These are phyloP conservation scores for Drosophila monieri DNA, from an alignment of 2,888 invertebrate genomes.

Conservation along the genomic window DNA sequence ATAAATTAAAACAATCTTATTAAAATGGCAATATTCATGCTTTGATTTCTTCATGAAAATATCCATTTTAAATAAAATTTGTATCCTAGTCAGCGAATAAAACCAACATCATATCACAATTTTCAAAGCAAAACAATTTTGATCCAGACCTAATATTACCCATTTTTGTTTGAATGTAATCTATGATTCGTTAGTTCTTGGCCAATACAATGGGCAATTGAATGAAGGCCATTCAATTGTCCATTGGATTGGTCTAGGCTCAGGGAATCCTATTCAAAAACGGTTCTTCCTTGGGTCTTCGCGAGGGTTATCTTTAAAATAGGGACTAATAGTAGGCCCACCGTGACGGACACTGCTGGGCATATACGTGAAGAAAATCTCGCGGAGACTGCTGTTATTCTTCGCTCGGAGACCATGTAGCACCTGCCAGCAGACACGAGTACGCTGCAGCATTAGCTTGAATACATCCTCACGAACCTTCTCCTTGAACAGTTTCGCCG, in stretches of 20 bases:
- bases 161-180: too few relatives aligned
- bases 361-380: constrained; percentile 34
- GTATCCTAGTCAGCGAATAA: background rate
- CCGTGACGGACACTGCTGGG: constrained; percentile 2
- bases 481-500: background rate
- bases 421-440: constrained; percentile 18
- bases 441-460: constrained; percentile 7
- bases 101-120: background rate
- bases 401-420: constrained; percentile 7
- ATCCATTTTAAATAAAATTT: constrained; percentile 3
- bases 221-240: background rate
- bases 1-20: background rate
- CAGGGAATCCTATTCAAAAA: background rate
- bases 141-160: background rate
- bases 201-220: background rate
- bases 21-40: background rate
- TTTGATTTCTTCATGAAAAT: background rate
- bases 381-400: background rate
- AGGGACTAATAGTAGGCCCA: constrained; percentile 8
- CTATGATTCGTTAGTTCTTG: background rate
- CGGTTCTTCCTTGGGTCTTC: background rate
- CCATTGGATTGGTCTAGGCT: background rate
- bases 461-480: constrained; percentile 11
- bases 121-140: background rate
- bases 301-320: background rate